These are phyloP conservation scores for Apodemus sylvaticus DNA, from an alignment of 2,113 vertebrate species.

Conservation along the genomic window DNA sequence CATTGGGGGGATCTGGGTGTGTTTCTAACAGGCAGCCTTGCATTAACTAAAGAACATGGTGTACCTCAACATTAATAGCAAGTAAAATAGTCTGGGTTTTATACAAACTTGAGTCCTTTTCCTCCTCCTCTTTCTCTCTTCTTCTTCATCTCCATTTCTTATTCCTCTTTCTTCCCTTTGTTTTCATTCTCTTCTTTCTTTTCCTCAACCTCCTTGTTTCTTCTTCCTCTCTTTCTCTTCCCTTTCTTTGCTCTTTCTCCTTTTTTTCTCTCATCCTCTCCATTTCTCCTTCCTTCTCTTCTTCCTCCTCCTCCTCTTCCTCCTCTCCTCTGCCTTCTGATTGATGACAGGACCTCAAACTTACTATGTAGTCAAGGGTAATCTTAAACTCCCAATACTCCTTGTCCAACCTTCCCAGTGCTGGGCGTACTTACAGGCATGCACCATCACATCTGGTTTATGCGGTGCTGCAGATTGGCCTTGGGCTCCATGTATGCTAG, in stretches of 20 bases:
- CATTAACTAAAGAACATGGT: background rate
- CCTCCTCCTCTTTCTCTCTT: background rate
- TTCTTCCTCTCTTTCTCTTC: background rate
- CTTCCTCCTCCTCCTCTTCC: background rate
- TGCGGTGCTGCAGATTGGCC: background rate
- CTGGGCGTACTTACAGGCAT: background rate
- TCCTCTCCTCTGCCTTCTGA: background rate
- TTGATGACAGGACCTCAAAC: background rate
- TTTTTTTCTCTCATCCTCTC: background rate
- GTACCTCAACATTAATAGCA: background rate
- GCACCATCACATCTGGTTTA: no score
- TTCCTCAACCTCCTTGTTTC: background rate
- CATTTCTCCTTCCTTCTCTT: background rate
- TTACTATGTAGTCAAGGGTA: background rate
- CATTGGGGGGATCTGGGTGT: background rate
- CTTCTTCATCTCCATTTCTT: background rate
- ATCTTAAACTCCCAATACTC: background rate
- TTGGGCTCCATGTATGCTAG: background rate
- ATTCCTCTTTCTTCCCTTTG: background rate
- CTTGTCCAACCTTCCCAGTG: background rate
- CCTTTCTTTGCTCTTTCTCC: background rate
- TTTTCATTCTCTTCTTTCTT: background rate
- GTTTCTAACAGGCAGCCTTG: background rate
- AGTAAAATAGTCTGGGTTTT: background rate
- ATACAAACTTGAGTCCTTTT: background rate